Evolutionary conservation across 2,888 invertebrate species (phyloP).

Genomic region (Acronicta psi): DNA sequence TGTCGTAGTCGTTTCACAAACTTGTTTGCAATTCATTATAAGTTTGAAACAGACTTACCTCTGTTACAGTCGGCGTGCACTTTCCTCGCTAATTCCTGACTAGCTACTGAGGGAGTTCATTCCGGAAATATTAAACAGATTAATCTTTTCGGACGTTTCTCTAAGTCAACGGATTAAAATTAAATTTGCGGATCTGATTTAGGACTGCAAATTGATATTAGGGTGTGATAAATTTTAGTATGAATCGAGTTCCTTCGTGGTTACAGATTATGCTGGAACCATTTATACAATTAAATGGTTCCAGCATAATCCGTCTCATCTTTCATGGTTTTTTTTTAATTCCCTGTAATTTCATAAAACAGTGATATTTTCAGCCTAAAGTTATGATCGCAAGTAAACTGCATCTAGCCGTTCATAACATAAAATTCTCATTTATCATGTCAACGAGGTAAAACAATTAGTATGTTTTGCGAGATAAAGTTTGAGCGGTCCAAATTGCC

Average conservation of each 20-base stretch:
- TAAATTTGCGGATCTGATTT: conserved; percentile 27
- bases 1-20: conserved; percentile 49
- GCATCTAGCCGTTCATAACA: conserved; percentile 41
- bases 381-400: conserved; percentile 35
- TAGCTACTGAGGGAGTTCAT: conserved; percentile 36
- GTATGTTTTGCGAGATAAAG: conserved; percentile 54
- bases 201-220: conserved; percentile 30
- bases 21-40: conserved; percentile 65
- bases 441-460: conserved; percentile 56
- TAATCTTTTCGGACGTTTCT: conserved; percentile 45
- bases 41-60: conserved; percentile 61
- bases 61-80: conserved; percentile 50
- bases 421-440: conserved; percentile 54
- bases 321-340: too few relatives aligned
- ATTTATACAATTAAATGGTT: too few relatives aligned
- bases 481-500: conserved; percentile 49
- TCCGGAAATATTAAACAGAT: conserved; percentile 50
- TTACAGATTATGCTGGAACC: too few relatives aligned
- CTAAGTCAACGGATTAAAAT: conserved; percentile 36
- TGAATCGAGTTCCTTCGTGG: too few relatives aligned
- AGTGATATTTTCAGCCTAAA: conserved; percentile 21
- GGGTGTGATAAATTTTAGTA: conserved; percentile 1
- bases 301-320: too few relatives aligned
- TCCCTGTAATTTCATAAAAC: conserved; percentile 1
- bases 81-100: conserved; percentile 46